Evolutionary conservation across 2,797 vertebrate species (phyloP), one percentile per base, ranked within the genome.

Genomic region (Salarias fasciatus): DNA sequence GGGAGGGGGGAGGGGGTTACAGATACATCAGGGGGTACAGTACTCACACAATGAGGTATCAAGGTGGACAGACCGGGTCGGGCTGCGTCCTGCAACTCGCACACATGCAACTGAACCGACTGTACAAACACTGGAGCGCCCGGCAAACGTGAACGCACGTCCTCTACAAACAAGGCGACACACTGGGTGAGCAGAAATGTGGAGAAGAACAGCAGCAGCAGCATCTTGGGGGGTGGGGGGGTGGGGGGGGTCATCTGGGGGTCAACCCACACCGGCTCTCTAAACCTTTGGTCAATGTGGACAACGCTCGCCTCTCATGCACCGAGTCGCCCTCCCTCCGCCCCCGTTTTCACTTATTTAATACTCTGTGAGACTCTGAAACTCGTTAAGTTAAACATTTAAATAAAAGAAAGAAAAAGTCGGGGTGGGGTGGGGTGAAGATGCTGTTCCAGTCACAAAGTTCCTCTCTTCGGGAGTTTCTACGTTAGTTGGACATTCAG

Each of bases 31-130:
- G 81, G 84, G 42, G 44, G 77, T 85, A 88, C 88, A 86, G 84
- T 86, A 89, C 77, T 88, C 84, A 89, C 87, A 87, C 83, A 83
- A 88, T 86, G 88, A 90, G 88, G 88, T 91, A 91, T 84, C 80
- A 79, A 89, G 82, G 84, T 84, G 77, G 63, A 81, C 82, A 77
- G 58, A 85, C 78, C 55, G 80, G 61, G 59, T 46, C 75, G 72
- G 81, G 78, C 33, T 58, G 71, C 41, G 13, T 74, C 56, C 72
- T 70, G 62, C 81, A n/a, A 81, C 69, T 69, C 80, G 33, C 80
- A 72, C 85, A 77, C 88, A 91, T 78, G 83, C 89, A 85, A 77
- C 81, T 80, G 40, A 83, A 87, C 76, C 62, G 1, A 58, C 79
- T 69, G 80, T 89, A 89, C 85, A 90, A 89, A 89, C 78, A 83